Evolutionary conservation across 1,140 invertebrate species (phyloP).

Genomic region (Vanessa tameamea): DNA sequence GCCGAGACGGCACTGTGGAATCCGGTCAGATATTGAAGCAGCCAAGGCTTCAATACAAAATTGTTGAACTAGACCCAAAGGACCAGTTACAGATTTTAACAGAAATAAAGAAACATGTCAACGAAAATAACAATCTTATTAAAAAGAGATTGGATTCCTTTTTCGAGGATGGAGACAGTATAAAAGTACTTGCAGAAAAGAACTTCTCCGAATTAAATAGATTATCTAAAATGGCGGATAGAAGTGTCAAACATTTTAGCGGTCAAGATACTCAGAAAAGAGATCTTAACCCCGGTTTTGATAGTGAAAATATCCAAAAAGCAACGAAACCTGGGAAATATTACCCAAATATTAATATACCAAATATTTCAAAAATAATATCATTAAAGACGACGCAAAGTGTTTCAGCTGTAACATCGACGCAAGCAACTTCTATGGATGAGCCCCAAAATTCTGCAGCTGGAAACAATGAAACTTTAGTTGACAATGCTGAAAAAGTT

Average conservation of each 20-base stretch:
- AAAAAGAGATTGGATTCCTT: constrained; percentile 65
- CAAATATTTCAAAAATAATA: constrained; percentile 75
- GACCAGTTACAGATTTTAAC: constrained; percentile 66
- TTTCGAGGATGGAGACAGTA: constrained; percentile 58
- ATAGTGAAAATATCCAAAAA: constrained; percentile 69
- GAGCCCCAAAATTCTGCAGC: constrained; percentile 68
- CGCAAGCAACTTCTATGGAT: constrained; percentile 74
- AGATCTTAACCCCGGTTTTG: constrained; percentile 65
- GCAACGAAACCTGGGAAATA: constrained; percentile 39
- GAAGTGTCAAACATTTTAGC: constrained; percentile 72
- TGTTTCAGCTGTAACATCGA: constrained; percentile 38
- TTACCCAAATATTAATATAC: constrained; percentile 70
- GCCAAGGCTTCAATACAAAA: constrained; percentile 25
- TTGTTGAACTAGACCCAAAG: constrained; percentile 57
- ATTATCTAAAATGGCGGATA: constrained; percentile 75
- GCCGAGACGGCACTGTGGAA: constrained; percentile 45
- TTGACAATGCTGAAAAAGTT: constrained; percentile 27
- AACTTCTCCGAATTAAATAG: constrained; percentile 74
- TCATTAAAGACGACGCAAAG: constrained; percentile 63
- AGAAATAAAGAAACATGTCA: constrained; percentile 77
- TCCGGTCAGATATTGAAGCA: constrained; percentile 39
- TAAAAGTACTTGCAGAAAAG: constrained; percentile 70
- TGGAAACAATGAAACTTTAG: constrained; percentile 45
- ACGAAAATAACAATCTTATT: constrained; percentile 75
- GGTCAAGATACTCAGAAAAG: constrained; percentile 62